Evolutionary conservation across 1,140 invertebrate genomes (phyloP), one percentile per base, ranked within the genome.

Genomic region (Parasteatoda tepidariorum): DNA sequence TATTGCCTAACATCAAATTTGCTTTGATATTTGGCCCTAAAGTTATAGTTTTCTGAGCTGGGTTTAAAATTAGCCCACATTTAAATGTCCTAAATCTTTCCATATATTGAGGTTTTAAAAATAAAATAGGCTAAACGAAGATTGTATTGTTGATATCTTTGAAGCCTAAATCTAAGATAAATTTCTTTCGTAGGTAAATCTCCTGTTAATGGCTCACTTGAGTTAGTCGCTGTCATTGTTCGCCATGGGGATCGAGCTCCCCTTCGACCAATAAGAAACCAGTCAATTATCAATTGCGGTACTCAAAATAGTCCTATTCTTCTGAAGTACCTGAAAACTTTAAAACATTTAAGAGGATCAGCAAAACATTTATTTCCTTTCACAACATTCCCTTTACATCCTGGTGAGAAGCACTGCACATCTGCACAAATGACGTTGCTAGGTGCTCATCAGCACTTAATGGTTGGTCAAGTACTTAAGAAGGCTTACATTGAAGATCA

Each of bases 201-300:
- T 48, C 90, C 91, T 84, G 91, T 91, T 31, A 91, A 92, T 85
- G 93, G 93, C 90, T 90, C 92, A 68, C 85, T 98, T 18, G 93
- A 94, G 88, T 94, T 95, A 11, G 91, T 96, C 7, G 88, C 96
- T 38, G 90, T 96, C 34, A 89, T 97, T 9, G 93, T 96, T 5
- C 90, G 96, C 33, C 96, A 98, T 89, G 96, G 96, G 2, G 96
- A 97, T 88, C 90, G 96, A 59, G 95, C 95, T 5, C 94, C 95
- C 2, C 90, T 97, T 62, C 92, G 93, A 9, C 93, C 95, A 88
- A 90, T 97, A 4, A 91, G 92, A 84, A 93, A 94, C 85, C 92
- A 94, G 57, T 92, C 93, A 28, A 91, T 90, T 62, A 91, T 97
- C 3, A 93, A 95, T 85, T 98, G 96, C 89, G 92, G 93, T 5